Conservation (phyloP, 2,113 vertebrate species). For the Onychostoma macrolepis region DNA sequence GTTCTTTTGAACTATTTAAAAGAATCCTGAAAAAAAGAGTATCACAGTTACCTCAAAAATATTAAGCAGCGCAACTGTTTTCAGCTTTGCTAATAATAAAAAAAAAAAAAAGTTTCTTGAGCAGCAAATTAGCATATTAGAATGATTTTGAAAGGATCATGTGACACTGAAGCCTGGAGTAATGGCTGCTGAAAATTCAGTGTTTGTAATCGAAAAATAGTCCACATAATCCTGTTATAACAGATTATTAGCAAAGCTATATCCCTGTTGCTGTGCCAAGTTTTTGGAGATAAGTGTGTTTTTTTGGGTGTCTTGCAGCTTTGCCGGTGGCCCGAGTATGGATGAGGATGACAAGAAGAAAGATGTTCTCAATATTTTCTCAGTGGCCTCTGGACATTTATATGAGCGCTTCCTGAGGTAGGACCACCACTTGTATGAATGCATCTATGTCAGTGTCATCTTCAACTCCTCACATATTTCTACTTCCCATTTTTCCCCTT, state of each 20-base stretch:
- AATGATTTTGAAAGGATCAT: background rate
- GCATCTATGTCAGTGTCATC: background rate
- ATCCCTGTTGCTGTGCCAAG: background rate
- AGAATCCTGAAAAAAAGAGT: background rate
- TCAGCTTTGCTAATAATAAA: background rate
- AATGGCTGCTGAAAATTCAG: background rate
- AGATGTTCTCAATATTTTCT: slow-evolving; percentile 92
- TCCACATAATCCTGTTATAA: background rate
- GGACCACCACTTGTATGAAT: slow-evolving; percentile 34
- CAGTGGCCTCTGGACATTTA: slow-evolving; percentile 94
- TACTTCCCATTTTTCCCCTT: slow-evolving; percentile 54
- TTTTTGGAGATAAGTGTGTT: background rate
- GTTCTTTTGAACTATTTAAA: background rate
- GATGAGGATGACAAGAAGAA: slow-evolving; percentile 76
- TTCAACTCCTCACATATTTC: slow-evolving; percentile 31
- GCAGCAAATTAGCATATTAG: background rate
- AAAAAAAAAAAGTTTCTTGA: background rate
- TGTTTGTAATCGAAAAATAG: background rate
- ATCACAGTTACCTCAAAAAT: background rate
- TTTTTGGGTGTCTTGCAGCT: slow-evolving; percentile 73
- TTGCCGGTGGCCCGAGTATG: slow-evolving; percentile 77
- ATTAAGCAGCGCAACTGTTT: background rate
- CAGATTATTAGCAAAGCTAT: background rate
- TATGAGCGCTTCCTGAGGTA: slow-evolving; percentile 98
- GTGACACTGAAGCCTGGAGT: background rate